Evolutionary conservation across 2,888 invertebrate genomes (phyloP).

Genomic region (Drosophila neonasuta): DNA sequence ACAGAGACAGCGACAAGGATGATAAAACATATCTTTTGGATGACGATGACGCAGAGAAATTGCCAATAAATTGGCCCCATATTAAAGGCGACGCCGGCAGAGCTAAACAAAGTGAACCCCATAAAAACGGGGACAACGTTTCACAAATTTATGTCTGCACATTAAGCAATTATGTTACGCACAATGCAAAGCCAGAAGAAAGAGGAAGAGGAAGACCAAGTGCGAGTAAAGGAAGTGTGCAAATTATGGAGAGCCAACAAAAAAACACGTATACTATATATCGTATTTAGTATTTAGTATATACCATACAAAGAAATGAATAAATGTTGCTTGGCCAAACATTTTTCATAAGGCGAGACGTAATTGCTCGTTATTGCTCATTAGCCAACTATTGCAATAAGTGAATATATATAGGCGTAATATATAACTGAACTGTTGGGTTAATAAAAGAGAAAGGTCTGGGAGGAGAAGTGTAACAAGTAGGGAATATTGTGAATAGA

Average conservation of each 20-base stretch:
- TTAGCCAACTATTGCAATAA: constrained; percentile 24
- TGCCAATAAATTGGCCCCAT: constrained; percentile 68
- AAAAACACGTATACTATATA: background rate
- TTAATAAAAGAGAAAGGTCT: too few species aligned
- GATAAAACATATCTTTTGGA: constrained; percentile 27
- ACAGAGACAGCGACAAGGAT: background rate
- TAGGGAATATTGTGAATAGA: background rate
- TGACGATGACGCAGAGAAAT: constrained; percentile 53
- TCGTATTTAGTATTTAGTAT: background rate
- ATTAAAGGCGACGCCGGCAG: constrained; percentile 41
- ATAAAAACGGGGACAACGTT: constrained; percentile 18
- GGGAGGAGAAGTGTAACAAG: background rate
- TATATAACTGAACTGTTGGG: background rate
- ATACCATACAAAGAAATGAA: background rate
- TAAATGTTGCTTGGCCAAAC: constrained; percentile 5
- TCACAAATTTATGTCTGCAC: constrained; percentile 66
- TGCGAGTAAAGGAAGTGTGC: background rate
- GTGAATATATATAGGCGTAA: constrained; percentile 3
- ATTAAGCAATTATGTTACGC: constrained; percentile 45
- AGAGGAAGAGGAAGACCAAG: background rate
- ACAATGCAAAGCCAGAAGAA: background rate
- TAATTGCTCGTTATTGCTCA: constrained; percentile 23
- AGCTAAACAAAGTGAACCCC: constrained; percentile 25
- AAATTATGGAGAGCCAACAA: constrained; percentile 12
- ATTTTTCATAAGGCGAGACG: constrained; percentile 16